Evolutionary conservation across 2,113 vertebrate genomes (phyloP).

Genomic region (Gracilinanus agilis): DNA sequence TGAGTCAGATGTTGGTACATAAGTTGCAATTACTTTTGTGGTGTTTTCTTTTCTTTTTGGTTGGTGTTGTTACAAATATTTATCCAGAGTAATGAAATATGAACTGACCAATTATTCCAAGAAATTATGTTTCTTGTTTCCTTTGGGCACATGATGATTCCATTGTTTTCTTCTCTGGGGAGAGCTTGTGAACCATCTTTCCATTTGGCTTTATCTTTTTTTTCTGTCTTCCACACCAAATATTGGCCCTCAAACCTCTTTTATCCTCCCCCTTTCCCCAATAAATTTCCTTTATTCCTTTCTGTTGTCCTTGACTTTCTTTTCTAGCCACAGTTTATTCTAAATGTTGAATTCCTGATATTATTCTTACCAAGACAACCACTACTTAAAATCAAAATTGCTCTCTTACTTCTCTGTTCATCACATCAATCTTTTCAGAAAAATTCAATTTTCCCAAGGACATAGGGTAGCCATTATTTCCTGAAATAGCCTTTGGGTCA

Average conservation of each 20-base stretch:
- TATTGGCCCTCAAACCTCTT: background rate
- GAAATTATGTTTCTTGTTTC: background rate
- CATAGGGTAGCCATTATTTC: constrained; percentile 51
- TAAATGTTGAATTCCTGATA: background rate
- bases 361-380: background rate
- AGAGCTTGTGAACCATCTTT: background rate
- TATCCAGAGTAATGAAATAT: background rate
- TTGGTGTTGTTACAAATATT: background rate
- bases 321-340: background rate
- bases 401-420: background rate
- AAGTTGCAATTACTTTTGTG: background rate
- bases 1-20: background rate
- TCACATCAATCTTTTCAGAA: background rate
- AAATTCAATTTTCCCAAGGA: background rate
- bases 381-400: background rate
- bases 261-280: background rate
- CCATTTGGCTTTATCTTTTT: background rate
- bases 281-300: background rate
- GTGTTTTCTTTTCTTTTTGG: background rate
- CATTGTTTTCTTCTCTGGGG: background rate
- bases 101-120: background rate
- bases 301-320: background rate
- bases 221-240: background rate
- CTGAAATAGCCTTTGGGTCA: constrained; percentile 56
- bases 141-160: background rate